A percentile compares a stretch with the other conserved stretches of the same genome.
These are phyloP conservation scores for Hipparchia semele DNA, from an alignment of 2,888 invertebrate genomes.

Conservation along the genomic window DNA sequence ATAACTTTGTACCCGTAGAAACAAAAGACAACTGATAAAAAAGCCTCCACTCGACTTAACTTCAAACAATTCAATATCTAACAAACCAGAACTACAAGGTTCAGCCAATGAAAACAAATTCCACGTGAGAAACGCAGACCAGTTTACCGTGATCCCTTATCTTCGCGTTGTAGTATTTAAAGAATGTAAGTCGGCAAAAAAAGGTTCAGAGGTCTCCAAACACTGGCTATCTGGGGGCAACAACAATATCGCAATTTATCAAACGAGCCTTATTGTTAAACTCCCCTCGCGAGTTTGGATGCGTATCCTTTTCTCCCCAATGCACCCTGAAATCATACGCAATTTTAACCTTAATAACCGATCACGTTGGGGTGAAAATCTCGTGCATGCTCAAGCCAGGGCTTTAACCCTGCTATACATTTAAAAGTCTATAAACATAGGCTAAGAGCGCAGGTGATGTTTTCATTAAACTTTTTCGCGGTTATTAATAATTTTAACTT, in stretches of 20 bases:
- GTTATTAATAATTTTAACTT: constrained; percentile 64
- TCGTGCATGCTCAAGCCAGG: constrained; percentile 12
- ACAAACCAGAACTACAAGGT: constrained; percentile 45
- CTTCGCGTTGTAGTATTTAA: constrained; percentile 36
- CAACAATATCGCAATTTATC: constrained; percentile 80
- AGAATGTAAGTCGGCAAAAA: constrained; percentile 38
- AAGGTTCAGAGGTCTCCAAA: constrained; percentile 58
- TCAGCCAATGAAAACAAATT: constrained; percentile 49
- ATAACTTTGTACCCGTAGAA: constrained; percentile 8
- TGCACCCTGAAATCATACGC: constrained; percentile 41
- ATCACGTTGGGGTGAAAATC: constrained; percentile 30
- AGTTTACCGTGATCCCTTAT: constrained; percentile 35
- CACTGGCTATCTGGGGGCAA: constrained; percentile 45
- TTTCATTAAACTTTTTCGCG: constrained; percentile 68
- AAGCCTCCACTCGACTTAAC: constrained; percentile 43
- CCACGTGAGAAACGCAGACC: constrained; percentile 44
- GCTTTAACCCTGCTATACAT: constrained; percentile 40
- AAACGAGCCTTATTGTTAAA: constrained; percentile 77
- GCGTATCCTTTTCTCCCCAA: constrained; percentile 51
- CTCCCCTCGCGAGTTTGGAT: constrained; percentile 56
- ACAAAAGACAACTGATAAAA: constrained; percentile 34
- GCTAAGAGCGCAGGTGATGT: constrained; percentile 66
- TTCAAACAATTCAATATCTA: constrained; percentile 49
- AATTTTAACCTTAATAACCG: constrained; percentile 33
- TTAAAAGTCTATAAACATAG: constrained; percentile 47